These are phyloP conservation scores for Tiaroga cobitis DNA, from an alignment of 2,797 vertebrate genomes.

Conservation along the genomic window DNA sequence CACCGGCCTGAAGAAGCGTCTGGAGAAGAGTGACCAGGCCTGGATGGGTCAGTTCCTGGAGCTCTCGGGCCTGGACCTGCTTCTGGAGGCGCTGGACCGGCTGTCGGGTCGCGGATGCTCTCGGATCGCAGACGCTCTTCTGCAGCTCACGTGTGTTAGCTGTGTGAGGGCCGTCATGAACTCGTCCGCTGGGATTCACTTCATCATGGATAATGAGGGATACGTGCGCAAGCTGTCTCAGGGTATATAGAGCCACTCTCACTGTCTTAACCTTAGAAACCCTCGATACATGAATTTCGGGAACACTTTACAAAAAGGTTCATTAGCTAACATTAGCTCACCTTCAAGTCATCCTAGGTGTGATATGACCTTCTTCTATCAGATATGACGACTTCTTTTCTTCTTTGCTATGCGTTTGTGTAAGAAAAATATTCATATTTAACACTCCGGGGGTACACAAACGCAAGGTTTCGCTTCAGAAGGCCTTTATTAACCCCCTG, in stretches of 20 bases:
- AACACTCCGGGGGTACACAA: too few species aligned
- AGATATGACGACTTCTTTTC: too few species aligned
- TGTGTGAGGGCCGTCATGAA: conserved; percentile 96
- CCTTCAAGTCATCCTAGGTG: too few species aligned
- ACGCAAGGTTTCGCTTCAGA: too few species aligned
- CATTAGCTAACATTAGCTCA: too few species aligned
- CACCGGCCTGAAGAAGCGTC: conserved; percentile 90
- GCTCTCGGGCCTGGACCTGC: conserved; percentile 91
- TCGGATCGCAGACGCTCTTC: conserved; percentile 90
- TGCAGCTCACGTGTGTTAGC: conserved; percentile 95
- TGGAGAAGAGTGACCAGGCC: conserved; percentile 88
- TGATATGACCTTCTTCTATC: too few species aligned
- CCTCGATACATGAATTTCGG: too few species aligned
- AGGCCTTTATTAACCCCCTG: too few species aligned
- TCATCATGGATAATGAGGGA: conserved; percentile 94
- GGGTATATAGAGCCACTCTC: conserved; percentile 75
- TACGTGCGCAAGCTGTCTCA: conserved; percentile 95
- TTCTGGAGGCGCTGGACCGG: conserved; percentile 93
- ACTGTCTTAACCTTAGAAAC: neutral
- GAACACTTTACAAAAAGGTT: too few species aligned
- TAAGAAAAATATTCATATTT: too few species aligned
- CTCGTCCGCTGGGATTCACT: conserved; percentile 90
- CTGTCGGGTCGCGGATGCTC: conserved; percentile 92
- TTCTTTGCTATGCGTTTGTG: too few species aligned
- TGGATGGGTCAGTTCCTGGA: conserved; percentile 99